Conservation (phyloP, 2,888 invertebrate species). For the Diarsia dahlii region DNA sequence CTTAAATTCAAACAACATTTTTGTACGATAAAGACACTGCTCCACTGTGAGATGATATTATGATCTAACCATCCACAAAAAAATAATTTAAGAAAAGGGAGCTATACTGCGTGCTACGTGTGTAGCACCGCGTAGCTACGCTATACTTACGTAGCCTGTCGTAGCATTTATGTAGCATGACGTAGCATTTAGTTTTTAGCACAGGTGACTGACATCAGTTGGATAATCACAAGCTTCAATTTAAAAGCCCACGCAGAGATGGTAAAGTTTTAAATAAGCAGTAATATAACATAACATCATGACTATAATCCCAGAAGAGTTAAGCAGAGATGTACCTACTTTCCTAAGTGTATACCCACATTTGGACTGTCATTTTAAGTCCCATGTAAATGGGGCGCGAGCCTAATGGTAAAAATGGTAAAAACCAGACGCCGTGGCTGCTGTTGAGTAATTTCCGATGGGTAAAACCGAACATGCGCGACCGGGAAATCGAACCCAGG, state of each 20-base stretch:
- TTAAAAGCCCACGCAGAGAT: neutral
- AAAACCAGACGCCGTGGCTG: neutral
- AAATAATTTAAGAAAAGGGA: neutral
- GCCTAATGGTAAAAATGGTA: neutral
- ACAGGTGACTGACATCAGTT: constrained; percentile 23
- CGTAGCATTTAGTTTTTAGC: constrained; percentile 3
- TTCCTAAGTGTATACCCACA: neutral
- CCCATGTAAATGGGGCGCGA: neutral
- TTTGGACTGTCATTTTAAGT: neutral
- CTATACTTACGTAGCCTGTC: neutral
- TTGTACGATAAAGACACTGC: neutral
- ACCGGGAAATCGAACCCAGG: neutral
- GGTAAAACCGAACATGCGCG: neutral
- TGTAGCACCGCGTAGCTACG: constrained; percentile 8
- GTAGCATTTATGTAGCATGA: neutral
- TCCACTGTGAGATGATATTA: neutral
- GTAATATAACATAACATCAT: neutral
- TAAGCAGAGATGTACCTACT: neutral
- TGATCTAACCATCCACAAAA: neutral
- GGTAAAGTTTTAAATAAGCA: neutral
- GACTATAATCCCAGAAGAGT: neutral
- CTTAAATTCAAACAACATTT: constrained; percentile 6
- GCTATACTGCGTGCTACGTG: neutral
- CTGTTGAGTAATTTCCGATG: neutral
- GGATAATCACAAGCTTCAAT: neutral